A percentile compares a stretch with the other conserved stretches of the same genome.
Evolutionary conservation across 2,113 vertebrate genomes (phyloP).

Genomic region (Coryphaenoides rupestris): DNA sequence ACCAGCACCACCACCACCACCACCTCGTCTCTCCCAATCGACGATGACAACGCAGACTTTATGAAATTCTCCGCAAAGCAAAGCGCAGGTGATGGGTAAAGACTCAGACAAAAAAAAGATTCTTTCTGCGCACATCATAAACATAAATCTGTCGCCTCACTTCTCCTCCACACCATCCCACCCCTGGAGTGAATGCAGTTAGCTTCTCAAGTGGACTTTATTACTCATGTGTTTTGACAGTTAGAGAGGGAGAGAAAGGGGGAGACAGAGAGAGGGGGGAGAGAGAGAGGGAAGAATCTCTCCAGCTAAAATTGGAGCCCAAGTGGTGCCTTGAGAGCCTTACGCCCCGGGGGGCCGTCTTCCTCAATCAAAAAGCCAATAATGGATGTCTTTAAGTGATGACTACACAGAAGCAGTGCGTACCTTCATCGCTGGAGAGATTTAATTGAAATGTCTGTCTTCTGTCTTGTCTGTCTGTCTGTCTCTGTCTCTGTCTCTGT

Average conservation of each 20-base stretch:
- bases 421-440: too few relatives aligned
- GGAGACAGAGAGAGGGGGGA: not conserved
- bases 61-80: too few relatives aligned
- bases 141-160: conserved; percentile 17
- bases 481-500: too few relatives aligned
- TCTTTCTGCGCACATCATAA: conserved; percentile 11
- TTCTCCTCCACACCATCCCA: not conserved
- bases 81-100: too few relatives aligned
- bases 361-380: not conserved
- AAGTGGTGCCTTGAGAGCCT: not conserved
- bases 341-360: not conserved
- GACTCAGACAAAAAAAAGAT: too few relatives aligned
- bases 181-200: too few relatives aligned
- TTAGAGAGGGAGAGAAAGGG: not conserved
- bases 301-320: not conserved
- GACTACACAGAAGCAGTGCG: not conserved
- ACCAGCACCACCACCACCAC: too few relatives aligned
- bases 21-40: conserved; percentile 13
- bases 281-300: not conserved
- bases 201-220: conserved; percentile 17
- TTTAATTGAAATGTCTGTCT: too few relatives aligned
- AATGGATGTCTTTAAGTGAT: not conserved
- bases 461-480: too few relatives aligned
- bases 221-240: not conserved
- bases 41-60: not conserved